A percentile compares a stretch with the other conserved stretches of the same genome.
Conservation (phyloP, 2,113 vertebrate genomes). For the Channa argus region DNA sequence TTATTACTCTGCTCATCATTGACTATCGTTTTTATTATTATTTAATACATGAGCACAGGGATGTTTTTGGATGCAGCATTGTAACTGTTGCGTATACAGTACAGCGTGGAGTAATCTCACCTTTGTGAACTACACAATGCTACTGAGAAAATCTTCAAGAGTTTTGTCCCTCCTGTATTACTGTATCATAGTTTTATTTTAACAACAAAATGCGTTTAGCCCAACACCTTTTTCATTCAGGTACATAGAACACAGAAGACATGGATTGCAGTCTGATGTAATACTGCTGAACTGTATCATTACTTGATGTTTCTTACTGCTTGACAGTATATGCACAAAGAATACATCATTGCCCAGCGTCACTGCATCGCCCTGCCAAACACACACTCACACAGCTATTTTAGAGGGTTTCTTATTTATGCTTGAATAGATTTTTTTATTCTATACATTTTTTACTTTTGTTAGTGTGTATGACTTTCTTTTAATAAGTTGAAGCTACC, state of each 20-base stretch:
- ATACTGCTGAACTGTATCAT: constrained; percentile 14
- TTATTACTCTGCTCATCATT: constrained; percentile 53
- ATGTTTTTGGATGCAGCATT: constrained; percentile 11
- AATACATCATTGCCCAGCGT: not conserved
- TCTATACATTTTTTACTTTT: constrained; percentile 21
- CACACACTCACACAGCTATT: constrained; percentile 53
- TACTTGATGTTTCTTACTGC: constrained; percentile 5
- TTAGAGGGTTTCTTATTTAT: constrained; percentile 57
- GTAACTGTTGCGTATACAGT: constrained; percentile 4
- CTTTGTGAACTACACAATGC: constrained; percentile 38
- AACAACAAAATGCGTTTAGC: not conserved
- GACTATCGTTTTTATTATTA: constrained; percentile 33
- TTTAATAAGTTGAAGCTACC: constrained; percentile 43
- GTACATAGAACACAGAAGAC: not conserved
- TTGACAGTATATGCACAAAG: constrained; percentile 6
- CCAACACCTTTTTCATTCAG: constrained; percentile 10
- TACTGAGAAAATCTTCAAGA: constrained; percentile 43
- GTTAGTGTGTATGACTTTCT: constrained; percentile 56
- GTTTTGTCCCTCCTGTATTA: constrained; percentile 1
- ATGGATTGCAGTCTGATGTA: not conserved
- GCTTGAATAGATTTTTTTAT: constrained; percentile 37
- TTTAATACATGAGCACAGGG: constrained; percentile 63
- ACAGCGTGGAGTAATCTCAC: constrained; percentile 3
- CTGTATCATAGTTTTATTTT: constrained; percentile 1
- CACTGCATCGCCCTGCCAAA: constrained; percentile 26